These are phyloP conservation scores for Pelecanoides urinatrix DNA, from an alignment of 2,113 vertebrate species.

Conservation along the genomic window DNA sequence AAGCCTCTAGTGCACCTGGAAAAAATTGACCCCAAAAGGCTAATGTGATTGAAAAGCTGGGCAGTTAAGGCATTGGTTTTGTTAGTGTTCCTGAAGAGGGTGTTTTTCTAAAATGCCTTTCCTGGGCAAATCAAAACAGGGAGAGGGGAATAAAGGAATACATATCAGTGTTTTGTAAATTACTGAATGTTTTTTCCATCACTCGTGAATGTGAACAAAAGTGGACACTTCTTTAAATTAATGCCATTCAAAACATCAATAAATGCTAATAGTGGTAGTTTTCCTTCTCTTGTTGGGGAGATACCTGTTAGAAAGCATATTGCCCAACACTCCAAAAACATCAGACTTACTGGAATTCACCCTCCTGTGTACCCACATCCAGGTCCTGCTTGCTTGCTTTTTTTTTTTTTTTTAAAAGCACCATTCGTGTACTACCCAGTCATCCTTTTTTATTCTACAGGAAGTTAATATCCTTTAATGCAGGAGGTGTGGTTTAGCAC, in stretches of 20 bases:
- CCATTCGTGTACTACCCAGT: background rate
- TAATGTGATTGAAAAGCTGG: slow-evolving; percentile 65
- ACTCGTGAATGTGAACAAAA: background rate
- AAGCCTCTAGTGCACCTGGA: slow-evolving; percentile 95
- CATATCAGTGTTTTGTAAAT: rapidly evolving
- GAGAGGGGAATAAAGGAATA: background rate
- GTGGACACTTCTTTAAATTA: background rate
- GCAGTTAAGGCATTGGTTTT: background rate
- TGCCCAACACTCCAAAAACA: background rate
- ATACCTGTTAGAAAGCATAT: background rate
- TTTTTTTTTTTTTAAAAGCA: background rate
- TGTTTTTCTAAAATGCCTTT: background rate
- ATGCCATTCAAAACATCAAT: background rate
- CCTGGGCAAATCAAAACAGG: background rate
- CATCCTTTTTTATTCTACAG: background rate
- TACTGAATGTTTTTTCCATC: background rate
- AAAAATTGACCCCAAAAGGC: slow-evolving; percentile 95
- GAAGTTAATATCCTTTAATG: background rate
- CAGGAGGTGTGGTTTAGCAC: background rate
- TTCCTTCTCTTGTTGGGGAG: background rate
- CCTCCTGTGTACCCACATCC: background rate
- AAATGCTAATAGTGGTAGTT: background rate
- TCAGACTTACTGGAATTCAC: background rate
- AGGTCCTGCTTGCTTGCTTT: background rate
- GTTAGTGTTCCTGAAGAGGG: background rate